Conservation (phyloP, 1,140 invertebrate species). For the Calliopsis andreniformis region DNA sequence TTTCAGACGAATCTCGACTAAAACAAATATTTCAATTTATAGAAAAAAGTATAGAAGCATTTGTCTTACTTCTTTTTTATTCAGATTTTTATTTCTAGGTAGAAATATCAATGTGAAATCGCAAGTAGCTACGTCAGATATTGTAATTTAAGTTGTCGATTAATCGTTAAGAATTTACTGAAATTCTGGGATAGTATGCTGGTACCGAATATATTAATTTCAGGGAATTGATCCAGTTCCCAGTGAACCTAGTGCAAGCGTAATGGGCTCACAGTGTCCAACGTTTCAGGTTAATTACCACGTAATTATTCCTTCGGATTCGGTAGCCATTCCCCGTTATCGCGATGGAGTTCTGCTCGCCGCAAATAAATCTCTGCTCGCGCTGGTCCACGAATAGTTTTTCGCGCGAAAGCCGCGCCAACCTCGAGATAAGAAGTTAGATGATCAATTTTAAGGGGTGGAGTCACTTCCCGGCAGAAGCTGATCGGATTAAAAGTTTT, state of each 20-base stretch:
- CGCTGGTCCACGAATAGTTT: constrained; percentile 21
- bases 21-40: too few species aligned
- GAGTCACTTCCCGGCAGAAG: constrained; percentile 39
- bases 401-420: constrained; percentile 7
- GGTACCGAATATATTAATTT: neutral
- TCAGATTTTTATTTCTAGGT: too few species aligned
- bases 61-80: too few species aligned
- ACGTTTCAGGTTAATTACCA: neutral
- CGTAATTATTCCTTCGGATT: neutral
- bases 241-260: neutral
- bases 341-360: constrained; percentile 37
- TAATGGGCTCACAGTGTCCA: neutral
- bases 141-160: too few species aligned
- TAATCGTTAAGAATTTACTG: too few species aligned
- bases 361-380: constrained; percentile 30
- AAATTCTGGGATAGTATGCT: too few species aligned
- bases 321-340: neutral
- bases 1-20: too few species aligned
- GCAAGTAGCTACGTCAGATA: too few species aligned
- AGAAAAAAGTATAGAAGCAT: too few species aligned
- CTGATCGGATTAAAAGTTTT: constrained; percentile 60
- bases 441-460: constrained; percentile 53
- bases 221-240: too few species aligned
- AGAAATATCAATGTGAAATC: too few species aligned
- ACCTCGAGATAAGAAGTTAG: constrained; percentile 55